Percentiles rank a stretch among this genome's conserved stretches.
Conservation (phyloP, 2,797 vertebrate species). For the Falco cherrug region DNA sequence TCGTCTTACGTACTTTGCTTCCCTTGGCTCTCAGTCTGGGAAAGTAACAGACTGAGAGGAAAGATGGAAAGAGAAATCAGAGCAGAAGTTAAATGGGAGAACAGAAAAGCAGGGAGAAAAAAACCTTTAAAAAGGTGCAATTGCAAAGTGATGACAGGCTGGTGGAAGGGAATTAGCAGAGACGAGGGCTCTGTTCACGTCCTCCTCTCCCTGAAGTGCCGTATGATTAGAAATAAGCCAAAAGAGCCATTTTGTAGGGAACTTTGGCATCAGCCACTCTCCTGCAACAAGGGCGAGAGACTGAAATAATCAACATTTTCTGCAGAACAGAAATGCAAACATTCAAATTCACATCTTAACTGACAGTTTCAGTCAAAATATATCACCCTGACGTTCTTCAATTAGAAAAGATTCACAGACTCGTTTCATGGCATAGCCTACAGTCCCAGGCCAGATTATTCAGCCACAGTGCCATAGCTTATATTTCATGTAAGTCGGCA, state of each 20-base stretch:
- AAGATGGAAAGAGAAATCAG: conserved; percentile 26
- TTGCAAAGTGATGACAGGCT: conserved; percentile 53
- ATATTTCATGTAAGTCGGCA: not conserved
- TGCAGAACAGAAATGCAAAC: conserved; percentile 8
- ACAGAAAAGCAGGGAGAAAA: not conserved
- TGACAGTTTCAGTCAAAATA: conserved; percentile 66
- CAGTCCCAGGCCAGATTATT: not conserved
- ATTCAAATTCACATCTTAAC: not conserved
- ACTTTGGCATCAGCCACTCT: conserved; percentile 10
- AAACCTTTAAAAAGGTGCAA: conserved; percentile 30
- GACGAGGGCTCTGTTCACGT: conserved; percentile 14
- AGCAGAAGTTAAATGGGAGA: conserved; percentile 19
- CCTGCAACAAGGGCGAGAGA: conserved; percentile 20
- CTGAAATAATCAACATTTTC: conserved; percentile 62
- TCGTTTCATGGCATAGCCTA: not conserved
- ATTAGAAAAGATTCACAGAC: conserved; percentile 26
- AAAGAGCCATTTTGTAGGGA: conserved; percentile 32
- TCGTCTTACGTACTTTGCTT: not conserved
- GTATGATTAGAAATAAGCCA: conserved; percentile 22
- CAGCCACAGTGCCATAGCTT: not conserved
- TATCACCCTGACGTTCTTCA: conserved; percentile 5
- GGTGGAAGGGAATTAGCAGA: conserved; percentile 35
- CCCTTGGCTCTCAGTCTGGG: not conserved
- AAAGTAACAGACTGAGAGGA: conserved; percentile 9
- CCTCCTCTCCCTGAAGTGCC: not conserved